Base-by-base conservation (phyloP, 1,140 invertebrate genomes). In the Drosophila bocki region DNA sequence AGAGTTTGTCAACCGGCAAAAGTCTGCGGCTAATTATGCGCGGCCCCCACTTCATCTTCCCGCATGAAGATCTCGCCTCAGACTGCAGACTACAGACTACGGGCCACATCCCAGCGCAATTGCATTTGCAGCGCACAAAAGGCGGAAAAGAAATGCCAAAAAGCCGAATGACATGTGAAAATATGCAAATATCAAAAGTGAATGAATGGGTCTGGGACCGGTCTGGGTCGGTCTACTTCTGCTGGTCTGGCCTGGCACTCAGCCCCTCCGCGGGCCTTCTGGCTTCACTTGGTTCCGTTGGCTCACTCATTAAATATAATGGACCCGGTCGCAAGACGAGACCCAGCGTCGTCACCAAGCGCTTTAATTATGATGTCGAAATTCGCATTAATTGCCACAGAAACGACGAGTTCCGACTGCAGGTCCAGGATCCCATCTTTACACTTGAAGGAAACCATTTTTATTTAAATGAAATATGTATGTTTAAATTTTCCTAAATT, bases 131-230 rank as follows among this genome's bases (percentile, higher is more conserved):
- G 63, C 42, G 67, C 70, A 90, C 85, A 88, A 84, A 85, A 82
- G 82, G 71, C 78, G 82, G 67, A 84, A 84, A 90, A 81, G 64
- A 72, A 90, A 79, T 63, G 75, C 81, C 81, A 78, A 88, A 88
- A 80, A 78, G 81, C 64, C 83, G 70, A 88, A 77, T 90, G 85
- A 90, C 85, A 90, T 90, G 86, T 90, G 85, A 90, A 90, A 90
- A 90, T 90, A 90, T 91, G 86, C 85, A 91, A 91, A 90, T 90
- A 90, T 91, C 81, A 81, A 85, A 85, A 90, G 81, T 90, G 84
- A 87, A 84, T 87, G 80, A 84, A 78, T 88, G 72, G 81, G 60
- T 79, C 76, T 79, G 77, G 74, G 83, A 79, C 78, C 71, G 70
- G 78, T 85, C 71, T 74, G 75, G 57, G 29, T 33, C 53, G 76